Percentiles rank a stretch among this genome's conserved stretches.
These are phyloP conservation scores for Petaurus breviceps DNA, from an alignment of 2,113 vertebrate species.

Conservation along the genomic window DNA sequence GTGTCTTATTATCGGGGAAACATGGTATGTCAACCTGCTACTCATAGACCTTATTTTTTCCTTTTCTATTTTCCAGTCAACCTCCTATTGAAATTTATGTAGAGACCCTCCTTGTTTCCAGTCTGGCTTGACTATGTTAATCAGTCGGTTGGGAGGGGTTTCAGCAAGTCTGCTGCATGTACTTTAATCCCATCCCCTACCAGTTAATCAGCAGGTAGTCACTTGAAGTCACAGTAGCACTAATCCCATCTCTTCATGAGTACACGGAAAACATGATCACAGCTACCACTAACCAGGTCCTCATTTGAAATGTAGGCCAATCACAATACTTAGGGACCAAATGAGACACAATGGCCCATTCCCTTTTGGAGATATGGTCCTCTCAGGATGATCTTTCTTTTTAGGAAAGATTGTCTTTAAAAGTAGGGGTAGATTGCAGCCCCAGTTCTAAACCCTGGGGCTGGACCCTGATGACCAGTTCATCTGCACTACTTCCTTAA, in stretches of 20 bases:
- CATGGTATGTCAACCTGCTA: background rate
- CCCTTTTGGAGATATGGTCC: background rate
- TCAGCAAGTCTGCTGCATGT: background rate
- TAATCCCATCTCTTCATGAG: background rate
- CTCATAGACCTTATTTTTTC: background rate
- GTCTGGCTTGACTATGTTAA: background rate
- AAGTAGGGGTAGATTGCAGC: background rate
- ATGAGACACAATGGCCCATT: too few species aligned
- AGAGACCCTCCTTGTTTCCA: background rate
- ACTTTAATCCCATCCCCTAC: background rate
- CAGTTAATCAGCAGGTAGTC: too few species aligned
- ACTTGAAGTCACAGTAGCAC: background rate
- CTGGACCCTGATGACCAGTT: background rate
- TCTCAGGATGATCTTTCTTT: background rate
- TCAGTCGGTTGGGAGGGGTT: background rate
- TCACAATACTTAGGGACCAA: background rate
- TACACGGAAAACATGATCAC: background rate
- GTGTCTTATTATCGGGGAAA: too few species aligned
- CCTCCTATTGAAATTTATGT: conserved; percentile 52
- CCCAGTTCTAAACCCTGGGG: background rate
- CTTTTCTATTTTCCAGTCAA: background rate
- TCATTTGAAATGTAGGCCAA: background rate
- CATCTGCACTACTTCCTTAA: background rate
- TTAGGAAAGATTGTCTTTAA: background rate
- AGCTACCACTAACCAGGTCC: background rate